A percentile compares a stretch with the other conserved stretches of the same genome.
Evolutionary conservation across 2,888 invertebrate species (phyloP).

Genomic region (Ellobium chinense): DNA sequence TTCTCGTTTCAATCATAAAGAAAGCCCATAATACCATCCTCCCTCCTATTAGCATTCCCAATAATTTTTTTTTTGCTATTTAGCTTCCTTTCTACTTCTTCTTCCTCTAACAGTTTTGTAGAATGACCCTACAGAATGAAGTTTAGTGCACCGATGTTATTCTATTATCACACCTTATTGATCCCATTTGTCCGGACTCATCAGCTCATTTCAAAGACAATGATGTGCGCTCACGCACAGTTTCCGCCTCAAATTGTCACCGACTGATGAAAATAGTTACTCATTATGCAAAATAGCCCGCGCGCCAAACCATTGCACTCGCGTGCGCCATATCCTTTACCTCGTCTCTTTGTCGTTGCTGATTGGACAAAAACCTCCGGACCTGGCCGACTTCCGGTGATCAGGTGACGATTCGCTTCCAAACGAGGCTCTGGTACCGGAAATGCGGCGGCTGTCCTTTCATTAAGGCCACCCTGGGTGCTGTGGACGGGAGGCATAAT

Average conservation of each 20-base stretch:
- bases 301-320: conserved; percentile 4
- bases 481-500: neutral
- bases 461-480: conserved; percentile 35
- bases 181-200: conserved; percentile 31
- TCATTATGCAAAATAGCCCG: conserved; percentile 44
- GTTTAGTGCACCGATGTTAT: neutral
- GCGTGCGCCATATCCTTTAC: conserved; percentile 26
- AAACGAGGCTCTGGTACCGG: conserved; percentile 35
- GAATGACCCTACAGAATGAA: neutral
- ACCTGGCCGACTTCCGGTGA: conserved; percentile 39
- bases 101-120: neutral
- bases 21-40: too few species aligned
- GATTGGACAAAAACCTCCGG: conserved; percentile 43
- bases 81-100: too few species aligned
- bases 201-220: neutral
- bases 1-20: neutral
- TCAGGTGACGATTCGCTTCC: conserved; percentile 44
- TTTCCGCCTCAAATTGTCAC: conserved; percentile 39
- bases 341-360: conserved; percentile 30
- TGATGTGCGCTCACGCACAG: conserved; percentile 33
- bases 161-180: conserved; percentile 17
- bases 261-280: conserved; percentile 44
- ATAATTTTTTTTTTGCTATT: too few species aligned
- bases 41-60: too few species aligned
- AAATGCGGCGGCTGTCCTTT: conserved; percentile 28